phyloP scores from a whole-genome alignment of 2,888 invertebrate species.

The Dryomyza anilis region DNA sequence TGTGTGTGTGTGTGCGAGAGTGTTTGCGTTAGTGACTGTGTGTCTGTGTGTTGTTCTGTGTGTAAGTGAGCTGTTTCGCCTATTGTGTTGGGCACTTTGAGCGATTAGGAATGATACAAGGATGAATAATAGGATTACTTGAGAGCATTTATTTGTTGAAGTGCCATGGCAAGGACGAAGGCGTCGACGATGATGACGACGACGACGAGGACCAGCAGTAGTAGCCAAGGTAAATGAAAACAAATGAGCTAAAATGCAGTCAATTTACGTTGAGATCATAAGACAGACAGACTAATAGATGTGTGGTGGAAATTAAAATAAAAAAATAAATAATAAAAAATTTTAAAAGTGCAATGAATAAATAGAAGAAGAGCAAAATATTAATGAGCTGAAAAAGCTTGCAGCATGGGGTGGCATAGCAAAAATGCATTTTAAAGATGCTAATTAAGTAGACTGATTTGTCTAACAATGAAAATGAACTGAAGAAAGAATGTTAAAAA shows the following conservation, averaged over 20 bases:
- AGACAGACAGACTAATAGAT: no score
- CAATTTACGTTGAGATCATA: not conserved
- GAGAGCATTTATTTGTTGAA: slow-evolving; percentile 14
- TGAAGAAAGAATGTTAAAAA: no score
- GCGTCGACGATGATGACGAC: not conserved
- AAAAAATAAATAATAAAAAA: no score
- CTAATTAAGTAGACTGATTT: not conserved
- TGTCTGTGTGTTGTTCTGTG: not conserved
- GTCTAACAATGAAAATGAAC: no score
- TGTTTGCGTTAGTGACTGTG: not conserved
- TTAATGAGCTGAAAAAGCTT: not conserved
- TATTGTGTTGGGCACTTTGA: slow-evolving; percentile 6
- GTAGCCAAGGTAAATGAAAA: slow-evolving; percentile 5
- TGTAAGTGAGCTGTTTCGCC: not conserved
- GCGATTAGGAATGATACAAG: not conserved
- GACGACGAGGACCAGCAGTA: not conserved
- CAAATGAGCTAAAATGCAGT: slow-evolving; percentile 4
- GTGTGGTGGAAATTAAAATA: no score
- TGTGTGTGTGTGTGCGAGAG: not conserved
- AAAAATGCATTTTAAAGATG: not conserved
- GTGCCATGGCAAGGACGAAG: not conserved
- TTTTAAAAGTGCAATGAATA: not conserved
- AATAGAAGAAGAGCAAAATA: not conserved
- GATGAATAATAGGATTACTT: slow-evolving; percentile 23
- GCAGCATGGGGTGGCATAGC: not conserved